These are phyloP conservation scores for Paramisgurnus dabryanus DNA, from an alignment of 2,113 vertebrate species.

Conservation along the genomic window DNA sequence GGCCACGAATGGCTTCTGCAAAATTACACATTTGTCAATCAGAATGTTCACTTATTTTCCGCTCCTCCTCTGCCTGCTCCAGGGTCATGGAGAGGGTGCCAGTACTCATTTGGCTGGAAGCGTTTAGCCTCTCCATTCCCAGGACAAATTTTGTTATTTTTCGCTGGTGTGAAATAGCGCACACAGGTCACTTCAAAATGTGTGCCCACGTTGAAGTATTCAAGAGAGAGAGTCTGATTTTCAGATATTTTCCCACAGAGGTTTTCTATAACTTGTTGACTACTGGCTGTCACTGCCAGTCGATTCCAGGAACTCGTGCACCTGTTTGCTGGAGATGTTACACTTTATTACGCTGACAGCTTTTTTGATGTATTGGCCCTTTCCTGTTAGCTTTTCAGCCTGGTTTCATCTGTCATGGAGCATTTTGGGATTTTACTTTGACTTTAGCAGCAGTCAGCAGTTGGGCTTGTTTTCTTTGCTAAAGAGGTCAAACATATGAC, in stretches of 20 bases:
- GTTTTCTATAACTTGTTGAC: conserved; percentile 34
- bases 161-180: conserved; percentile 19
- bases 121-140: conserved; percentile 37
- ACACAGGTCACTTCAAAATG: conserved; percentile 49
- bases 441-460: conserved; percentile 10
- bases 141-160: conserved; percentile 44
- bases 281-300: conserved; percentile 31
- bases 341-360: conserved; percentile 21
- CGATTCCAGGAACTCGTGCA: conserved; percentile 43
- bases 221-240: conserved; percentile 2
- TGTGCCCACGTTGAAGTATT: conserved; percentile 29
- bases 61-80: background rate
- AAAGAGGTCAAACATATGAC: conserved; percentile 49
- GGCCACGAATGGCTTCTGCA: conserved; percentile 19
- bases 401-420: conserved; percentile 7
- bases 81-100: conserved; percentile 41
- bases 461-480: conserved; percentile 23
- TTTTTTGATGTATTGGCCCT: background rate
- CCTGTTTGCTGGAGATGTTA: conserved; percentile 32
- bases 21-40: conserved; percentile 8
- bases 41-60: conserved; percentile 1
- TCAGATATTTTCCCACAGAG: conserved; percentile 32
- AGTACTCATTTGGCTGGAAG: conserved; percentile 49
- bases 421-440: conserved; percentile 11
- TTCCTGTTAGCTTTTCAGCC: conserved; percentile 25